Evolutionary conservation across 1,140 invertebrate genomes (phyloP).

Genomic region (Apis mellifera): Amel_HAv3.1 CM009945.2:6888501-6889000

Average conservation of each 20-base stretch:
- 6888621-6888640: conserved; percentile 48
- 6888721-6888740: conserved; percentile 9
- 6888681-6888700: conserved; percentile 40
- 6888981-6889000: conserved; percentile 31
- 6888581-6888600: conserved; percentile 30
- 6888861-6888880: neutral
- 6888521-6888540: neutral
- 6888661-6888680: conserved; percentile 30
- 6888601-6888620: conserved; percentile 13
- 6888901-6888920: too few relatives aligned
- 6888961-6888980: neutral
- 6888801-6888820: conserved; percentile 35
- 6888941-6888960: neutral
- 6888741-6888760: neutral
- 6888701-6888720: conserved; percentile 51
- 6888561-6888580: conserved; percentile 1
- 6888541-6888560: neutral
- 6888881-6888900: too few relatives aligned
- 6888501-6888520: neutral
- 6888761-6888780: neutral
- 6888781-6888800: neutral
- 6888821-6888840: conserved; percentile 25
- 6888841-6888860: neutral
- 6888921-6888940: too few relatives aligned
- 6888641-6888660: neutral